These are phyloP conservation scores for Macaca nemestrina DNA, from an alignment of 2,113 vertebrate species.

Conservation along the genomic window DNA sequence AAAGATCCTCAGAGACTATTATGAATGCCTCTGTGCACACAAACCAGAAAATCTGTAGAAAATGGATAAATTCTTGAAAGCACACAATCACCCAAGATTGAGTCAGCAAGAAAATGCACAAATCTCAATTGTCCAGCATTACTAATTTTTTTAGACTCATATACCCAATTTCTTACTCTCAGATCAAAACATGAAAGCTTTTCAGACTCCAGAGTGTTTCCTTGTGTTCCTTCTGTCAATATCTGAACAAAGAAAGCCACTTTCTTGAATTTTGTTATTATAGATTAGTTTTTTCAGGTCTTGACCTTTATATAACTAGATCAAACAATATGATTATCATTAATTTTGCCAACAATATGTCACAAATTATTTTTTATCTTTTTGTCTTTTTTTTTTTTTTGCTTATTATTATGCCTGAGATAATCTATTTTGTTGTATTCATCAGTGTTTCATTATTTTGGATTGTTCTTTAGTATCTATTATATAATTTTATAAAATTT, in stretches of 20 bases:
- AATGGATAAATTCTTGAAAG: too few species aligned
- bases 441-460: background rate
- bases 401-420: background rate
- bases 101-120: background rate
- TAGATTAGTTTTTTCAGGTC: background rate
- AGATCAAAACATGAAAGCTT: background rate
- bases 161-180: background rate
- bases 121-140: background rate
- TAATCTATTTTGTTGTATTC: background rate
- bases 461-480: background rate
- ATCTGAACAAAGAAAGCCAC: background rate
- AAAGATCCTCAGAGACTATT: too few species aligned
- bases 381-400: background rate
- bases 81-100: too few species aligned
- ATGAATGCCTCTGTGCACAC: too few species aligned
- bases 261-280: background rate
- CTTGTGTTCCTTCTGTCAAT: background rate
- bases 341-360: too few species aligned
- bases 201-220: background rate
- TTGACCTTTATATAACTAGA: background rate
- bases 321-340: background rate
- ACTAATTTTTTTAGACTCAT: background rate
- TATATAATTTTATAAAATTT: background rate
- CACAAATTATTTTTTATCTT: background rate
- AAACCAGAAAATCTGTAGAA: too few species aligned